These are phyloP conservation scores for Phaonia tiefii DNA, from an alignment of 2,888 invertebrate genomes.

Conservation along the genomic window DNA sequence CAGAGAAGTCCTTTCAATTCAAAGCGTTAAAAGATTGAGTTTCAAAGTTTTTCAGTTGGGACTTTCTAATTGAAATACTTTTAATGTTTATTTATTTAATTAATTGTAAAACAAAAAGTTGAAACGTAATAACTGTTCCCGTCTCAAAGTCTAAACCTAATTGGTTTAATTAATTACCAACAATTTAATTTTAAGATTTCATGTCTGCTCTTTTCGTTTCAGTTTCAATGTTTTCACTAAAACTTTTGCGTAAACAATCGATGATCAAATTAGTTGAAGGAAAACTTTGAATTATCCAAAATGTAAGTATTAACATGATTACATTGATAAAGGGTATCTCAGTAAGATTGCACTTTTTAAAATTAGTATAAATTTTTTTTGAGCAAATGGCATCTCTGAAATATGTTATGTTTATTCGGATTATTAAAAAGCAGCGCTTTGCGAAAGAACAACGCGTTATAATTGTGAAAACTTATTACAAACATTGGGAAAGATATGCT, in stretches of 20 bases:
- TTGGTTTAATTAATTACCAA: constrained; percentile 69
- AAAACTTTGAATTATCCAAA: constrained; percentile 27
- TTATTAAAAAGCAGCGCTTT: no score
- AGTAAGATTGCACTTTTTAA: no score
- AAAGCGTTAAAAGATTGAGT: constrained; percentile 29
- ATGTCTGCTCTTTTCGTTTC: constrained; percentile 51
- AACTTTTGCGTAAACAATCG: constrained; percentile 21
- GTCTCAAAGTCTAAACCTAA: constrained; percentile 40
- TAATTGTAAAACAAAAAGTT: constrained; percentile 60
- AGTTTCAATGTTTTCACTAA: constrained; percentile 54
- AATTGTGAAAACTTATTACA: no score
- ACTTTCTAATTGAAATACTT: constrained; percentile 65
- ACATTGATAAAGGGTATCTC: no score
- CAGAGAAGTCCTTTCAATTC: constrained; percentile 22
- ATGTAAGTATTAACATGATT: constrained; percentile 59
- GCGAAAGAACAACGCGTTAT: no score
- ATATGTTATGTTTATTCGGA: not conserved
- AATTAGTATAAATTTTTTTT: no score
- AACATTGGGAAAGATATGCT: no score
- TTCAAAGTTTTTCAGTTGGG: constrained; percentile 45
- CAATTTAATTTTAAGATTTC: constrained; percentile 49
- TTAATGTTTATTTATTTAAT: constrained; percentile 61
- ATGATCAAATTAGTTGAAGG: constrained; percentile 10
- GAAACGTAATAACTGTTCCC: constrained; percentile 53
- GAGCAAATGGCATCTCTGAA: no score